Percentiles rank a stretch among this genome's conserved stretches.
Evolutionary conservation across 2,888 invertebrate species (phyloP).

Genomic region (Notocelia uddmanniana): DNA sequence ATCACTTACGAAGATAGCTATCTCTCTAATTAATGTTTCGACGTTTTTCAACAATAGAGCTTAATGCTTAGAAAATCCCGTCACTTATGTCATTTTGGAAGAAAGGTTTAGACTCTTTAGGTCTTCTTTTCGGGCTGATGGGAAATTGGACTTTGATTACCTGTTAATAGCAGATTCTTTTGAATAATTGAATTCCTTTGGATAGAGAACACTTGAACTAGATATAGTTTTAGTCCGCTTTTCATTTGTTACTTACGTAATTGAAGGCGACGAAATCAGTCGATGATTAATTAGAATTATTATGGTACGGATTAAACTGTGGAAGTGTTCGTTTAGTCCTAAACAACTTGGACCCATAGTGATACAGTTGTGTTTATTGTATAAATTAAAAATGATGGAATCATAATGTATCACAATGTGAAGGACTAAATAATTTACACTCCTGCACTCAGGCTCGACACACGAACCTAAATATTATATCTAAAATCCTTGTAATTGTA

Average conservation of each 20-base stretch:
- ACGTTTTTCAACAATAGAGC: neutral
- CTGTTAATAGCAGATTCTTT: slow-evolving; percentile 1
- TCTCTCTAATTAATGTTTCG: slow-evolving; percentile 31
- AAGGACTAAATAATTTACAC: too few species aligned
- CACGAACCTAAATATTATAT: too few species aligned
- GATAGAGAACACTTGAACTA: neutral
- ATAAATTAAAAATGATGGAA: too few species aligned
- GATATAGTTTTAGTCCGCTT: neutral
- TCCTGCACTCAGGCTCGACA: too few species aligned
- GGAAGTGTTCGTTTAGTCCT: too few species aligned
- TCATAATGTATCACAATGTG: too few species aligned
- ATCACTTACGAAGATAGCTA: slow-evolving; percentile 37
- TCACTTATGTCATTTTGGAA: neutral
- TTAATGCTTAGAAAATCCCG: neutral
- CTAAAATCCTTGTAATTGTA: too few species aligned
- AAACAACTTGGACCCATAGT: too few species aligned
- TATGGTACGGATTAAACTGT: too few species aligned
- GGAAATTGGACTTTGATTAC: slow-evolving; percentile 9
- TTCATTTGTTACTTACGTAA: neutral
- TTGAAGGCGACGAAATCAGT: too few species aligned
- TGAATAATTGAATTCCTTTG: neutral
- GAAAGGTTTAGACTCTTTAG: neutral
- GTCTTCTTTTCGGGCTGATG: neutral
- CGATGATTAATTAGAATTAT: too few species aligned
- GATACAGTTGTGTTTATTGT: too few species aligned